Base-by-base conservation (phyloP, 2,113 vertebrate genomes). In the Emydura subglobosa region DNA sequence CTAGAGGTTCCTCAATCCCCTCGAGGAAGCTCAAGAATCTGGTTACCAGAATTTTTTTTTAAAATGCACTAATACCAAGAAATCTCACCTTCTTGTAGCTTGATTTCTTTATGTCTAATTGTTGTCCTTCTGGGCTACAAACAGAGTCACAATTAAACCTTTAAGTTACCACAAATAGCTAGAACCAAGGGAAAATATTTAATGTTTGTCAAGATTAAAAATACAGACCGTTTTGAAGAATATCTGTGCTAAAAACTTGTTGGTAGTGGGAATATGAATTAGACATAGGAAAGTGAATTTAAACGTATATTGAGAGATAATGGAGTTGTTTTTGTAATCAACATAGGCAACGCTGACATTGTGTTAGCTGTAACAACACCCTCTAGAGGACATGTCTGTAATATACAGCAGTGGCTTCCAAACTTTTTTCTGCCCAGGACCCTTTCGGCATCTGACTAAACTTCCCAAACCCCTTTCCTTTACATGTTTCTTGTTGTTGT, bases 31-130 rank as follows among this genome's bases (percentile, higher is more conserved):
- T 11, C 24, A 13, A 27, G 42, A 78, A 78, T 24, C 39, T 68
- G 25, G 24, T 59, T 72, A 72, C 17, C 90, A 74, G 47, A 5
- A 25, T 53, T 89, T 81, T 49, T 82, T 57, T 74, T 24, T 85
- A 47, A 53, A 57, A 42, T 31, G 2, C 1, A 3, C 21, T 53
- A 80, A 12, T 16, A n/a, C 4, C 86, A 31, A 83, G 89, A 81
- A 82, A 85, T 65, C 97, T 91, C 97, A 99, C 99, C 99, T 99
- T 99, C 97, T 99, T 99, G 95, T 99, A 99, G 96, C 99, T 99
- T 89, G 99, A 99, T 96, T 99, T 99, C 98, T 99, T 99, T 83
- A 99, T 98, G 90, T 99, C 99, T 91, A 99, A 95, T 79, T 99
- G 99, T 87, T 98, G 99, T 98, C 99, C 99, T 97, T 98, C 98